These are phyloP conservation scores for Poeciliopsis prolifica DNA, from an alignment of 2,113 vertebrate species.

Conservation along the genomic window DNA sequence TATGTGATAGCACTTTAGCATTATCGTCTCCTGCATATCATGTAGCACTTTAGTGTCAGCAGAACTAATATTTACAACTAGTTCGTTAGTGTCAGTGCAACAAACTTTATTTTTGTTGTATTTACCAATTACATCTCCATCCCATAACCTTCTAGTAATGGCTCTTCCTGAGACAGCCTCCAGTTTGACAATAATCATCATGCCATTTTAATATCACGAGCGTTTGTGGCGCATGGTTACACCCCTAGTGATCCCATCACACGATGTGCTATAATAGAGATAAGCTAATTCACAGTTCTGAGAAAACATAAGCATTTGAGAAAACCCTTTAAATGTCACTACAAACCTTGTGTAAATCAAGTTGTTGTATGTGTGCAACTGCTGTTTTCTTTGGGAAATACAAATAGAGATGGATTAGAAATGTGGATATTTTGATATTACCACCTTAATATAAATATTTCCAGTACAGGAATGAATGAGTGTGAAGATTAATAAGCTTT, in stretches of 20 bases:
- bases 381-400: not conserved
- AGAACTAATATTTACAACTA: no score
- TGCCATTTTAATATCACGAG: not conserved
- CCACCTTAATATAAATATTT: not conserved
- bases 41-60: no score
- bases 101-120: not conserved
- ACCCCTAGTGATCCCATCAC: not conserved
- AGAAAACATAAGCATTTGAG: not conserved
- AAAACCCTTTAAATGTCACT: not conserved
- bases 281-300: not conserved
- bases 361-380: not conserved
- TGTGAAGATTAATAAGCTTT: not conserved
- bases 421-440: not conserved
- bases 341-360: not conserved
- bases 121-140: not conserved
- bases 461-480: not conserved
- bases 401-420: not conserved
- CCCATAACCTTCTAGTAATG: not conserved
- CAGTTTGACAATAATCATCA: not conserved
- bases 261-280: not conserved
- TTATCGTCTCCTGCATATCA: no score
- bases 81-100: no score
- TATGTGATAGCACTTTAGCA: no score
- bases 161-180: not conserved
- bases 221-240: not conserved